Evolutionary conservation across 2,797 vertebrate genomes (phyloP).

Genomic region (Paratrypauchen microcephalus): DNA sequence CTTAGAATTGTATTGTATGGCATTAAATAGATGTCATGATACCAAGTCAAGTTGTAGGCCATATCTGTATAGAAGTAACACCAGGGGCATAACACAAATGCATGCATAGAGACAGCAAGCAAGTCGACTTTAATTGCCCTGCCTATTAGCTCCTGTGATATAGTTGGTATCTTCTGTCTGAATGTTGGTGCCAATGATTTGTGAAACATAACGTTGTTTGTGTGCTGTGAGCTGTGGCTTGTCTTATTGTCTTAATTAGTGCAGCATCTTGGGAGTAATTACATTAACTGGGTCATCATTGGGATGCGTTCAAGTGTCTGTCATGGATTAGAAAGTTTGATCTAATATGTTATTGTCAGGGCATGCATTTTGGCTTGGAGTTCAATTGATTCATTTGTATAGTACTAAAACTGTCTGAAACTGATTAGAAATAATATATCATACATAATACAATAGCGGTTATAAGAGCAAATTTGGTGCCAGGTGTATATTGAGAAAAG

Average conservation of each 20-base stretch:
- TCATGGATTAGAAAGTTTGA: background rate
- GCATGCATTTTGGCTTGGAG: background rate
- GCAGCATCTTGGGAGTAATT: slow-evolving; percentile 18
- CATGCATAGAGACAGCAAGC: too few species aligned
- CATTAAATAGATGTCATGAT: too few species aligned
- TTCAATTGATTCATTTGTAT: background rate
- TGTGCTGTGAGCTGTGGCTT: slow-evolving; percentile 12
- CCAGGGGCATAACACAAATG: too few species aligned
- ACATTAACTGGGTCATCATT: slow-evolving; percentile 22
- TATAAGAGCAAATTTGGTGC: too few species aligned
- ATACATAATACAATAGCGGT: too few species aligned
- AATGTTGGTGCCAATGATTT: background rate
- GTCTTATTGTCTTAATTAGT: slow-evolving; percentile 16
- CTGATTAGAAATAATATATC: background rate
- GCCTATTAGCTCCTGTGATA: background rate
- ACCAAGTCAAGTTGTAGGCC: too few species aligned
- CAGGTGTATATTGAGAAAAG: too few species aligned
- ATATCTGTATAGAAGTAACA: too few species aligned
- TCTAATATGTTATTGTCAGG: background rate
- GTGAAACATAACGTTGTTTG: slow-evolving; percentile 4
- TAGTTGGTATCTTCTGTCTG: background rate
- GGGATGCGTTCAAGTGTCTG: background rate
- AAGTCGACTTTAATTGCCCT: background rate
- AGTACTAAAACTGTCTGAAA: background rate
- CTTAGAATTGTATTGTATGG: too few species aligned